phyloP scores from a whole-genome alignment of 2,113 vertebrate species.

The Lepidiolamprologus cunningtoni region DNA sequence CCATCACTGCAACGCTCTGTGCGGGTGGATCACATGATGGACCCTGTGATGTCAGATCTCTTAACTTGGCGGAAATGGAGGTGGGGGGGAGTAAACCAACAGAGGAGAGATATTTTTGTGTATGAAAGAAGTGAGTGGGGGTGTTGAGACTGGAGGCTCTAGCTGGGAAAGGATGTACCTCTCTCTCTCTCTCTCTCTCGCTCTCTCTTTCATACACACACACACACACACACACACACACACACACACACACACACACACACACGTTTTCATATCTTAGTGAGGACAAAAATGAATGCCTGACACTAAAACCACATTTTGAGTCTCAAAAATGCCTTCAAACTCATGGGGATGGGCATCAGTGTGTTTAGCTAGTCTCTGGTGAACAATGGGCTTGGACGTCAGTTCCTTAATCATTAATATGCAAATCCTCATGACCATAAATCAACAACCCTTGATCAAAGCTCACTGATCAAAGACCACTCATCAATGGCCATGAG shows the following conservation, averaged over 20 bases:
- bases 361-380: not conserved
- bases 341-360: not conserved
- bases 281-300: not conserved
- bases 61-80: constrained; percentile 45
- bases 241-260: not conserved
- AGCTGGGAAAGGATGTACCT: constrained; percentile 4
- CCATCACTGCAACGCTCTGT: constrained; percentile 18
- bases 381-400: not conserved
- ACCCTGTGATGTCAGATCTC: constrained; percentile 49
- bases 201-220: not conserved
- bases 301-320: not conserved
- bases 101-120: constrained; percentile 35
- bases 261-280: not conserved
- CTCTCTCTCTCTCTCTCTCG: not conserved
- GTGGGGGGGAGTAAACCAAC: constrained; percentile 16
- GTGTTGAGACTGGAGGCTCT: constrained; percentile 8
- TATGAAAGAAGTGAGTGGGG: constrained; percentile 2
- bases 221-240: not conserved
- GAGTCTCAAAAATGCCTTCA: not conserved
- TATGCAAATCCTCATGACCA: not conserved
- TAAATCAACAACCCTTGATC: fast-evolving
- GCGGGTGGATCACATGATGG: constrained; percentile 54
- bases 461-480: not conserved
- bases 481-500: too few species aligned
- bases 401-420: not conserved